Conservation (phyloP, 2,113 vertebrate genomes). For the Danionella cerebrum region DNA sequence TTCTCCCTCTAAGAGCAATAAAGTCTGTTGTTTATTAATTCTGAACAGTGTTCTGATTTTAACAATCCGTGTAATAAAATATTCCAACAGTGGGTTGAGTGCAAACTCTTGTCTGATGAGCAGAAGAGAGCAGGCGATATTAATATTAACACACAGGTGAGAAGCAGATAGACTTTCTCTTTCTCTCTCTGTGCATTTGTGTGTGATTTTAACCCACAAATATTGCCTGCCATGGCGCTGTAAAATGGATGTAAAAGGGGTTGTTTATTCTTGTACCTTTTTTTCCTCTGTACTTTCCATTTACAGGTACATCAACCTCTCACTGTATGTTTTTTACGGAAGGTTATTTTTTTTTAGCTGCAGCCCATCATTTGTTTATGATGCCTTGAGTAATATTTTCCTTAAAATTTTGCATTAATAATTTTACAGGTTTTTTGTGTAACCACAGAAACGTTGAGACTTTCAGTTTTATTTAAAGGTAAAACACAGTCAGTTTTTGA, state of each 20-base stretch:
- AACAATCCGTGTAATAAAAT: conserved; percentile 68
- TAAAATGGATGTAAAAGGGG: conserved; percentile 57
- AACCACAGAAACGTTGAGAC: too few species aligned
- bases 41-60: conserved; percentile 66
- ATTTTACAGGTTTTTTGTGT: too few species aligned
- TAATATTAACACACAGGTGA: conserved; percentile 63
- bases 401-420: conserved; percentile 8
- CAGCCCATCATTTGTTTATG: conserved; percentile 55
- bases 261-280: conserved; percentile 60
- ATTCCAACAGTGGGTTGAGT: conserved; percentile 70
- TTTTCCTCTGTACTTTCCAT: conserved; percentile 42
- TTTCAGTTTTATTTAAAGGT: too few species aligned
- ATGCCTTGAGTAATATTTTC: conserved; percentile 66
- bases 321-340: background rate
- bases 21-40: conserved; percentile 70
- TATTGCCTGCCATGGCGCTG: conserved; percentile 35
- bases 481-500: too few species aligned
- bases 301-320: conserved; percentile 48
- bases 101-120: conserved; percentile 64
- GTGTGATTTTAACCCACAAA: background rate
- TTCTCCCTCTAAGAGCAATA: conserved; percentile 58
- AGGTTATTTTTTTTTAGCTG: background rate
- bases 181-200: too few species aligned
- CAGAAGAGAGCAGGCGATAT: conserved; percentile 55
- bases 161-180: conserved; percentile 42